Conservation (phyloP, 2,888 invertebrate species). For the Eupithecia inturbata region DNA sequence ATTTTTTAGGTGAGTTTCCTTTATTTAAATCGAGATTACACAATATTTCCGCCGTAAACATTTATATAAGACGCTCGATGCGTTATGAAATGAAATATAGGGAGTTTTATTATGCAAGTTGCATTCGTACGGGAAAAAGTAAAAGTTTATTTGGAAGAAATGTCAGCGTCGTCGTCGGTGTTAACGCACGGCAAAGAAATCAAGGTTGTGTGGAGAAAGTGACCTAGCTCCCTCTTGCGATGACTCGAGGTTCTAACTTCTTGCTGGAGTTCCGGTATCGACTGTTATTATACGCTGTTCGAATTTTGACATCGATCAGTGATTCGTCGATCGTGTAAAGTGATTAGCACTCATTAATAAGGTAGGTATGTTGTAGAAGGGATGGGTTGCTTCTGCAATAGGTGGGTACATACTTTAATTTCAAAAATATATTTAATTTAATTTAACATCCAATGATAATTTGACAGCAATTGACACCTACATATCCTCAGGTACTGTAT, state of each 20-base stretch:
- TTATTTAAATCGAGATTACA: conserved; percentile 39
- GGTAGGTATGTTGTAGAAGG: neutral
- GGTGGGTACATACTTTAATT: neutral
- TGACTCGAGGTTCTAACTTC: conserved; percentile 54
- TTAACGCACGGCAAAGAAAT: conserved; percentile 75
- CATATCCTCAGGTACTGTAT: no score
- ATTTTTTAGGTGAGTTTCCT: conserved; percentile 50
- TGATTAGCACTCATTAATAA: neutral
- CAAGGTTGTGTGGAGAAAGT: conserved; percentile 82
- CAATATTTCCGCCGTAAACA: conserved; percentile 46
- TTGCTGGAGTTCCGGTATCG: conserved; percentile 42
- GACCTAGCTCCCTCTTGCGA: conserved; percentile 66
- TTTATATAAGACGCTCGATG: conserved; percentile 51
- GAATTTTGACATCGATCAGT: conserved; percentile 38
- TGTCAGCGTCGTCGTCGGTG: conserved; percentile 62
- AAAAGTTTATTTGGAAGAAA: conserved; percentile 76
- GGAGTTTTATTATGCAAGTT: conserved; percentile 48
- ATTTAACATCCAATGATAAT: neutral
- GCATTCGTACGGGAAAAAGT: conserved; percentile 68
- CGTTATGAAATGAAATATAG: conserved; percentile 57
- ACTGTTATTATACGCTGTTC: conserved; percentile 24
- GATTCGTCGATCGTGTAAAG: conserved; percentile 19
- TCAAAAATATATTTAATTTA: neutral
- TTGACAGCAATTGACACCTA: neutral
- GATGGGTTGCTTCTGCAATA: neutral